phyloP scores from a whole-genome alignment of 2,888 invertebrate species.

The Ptychoptera albimana region DNA sequence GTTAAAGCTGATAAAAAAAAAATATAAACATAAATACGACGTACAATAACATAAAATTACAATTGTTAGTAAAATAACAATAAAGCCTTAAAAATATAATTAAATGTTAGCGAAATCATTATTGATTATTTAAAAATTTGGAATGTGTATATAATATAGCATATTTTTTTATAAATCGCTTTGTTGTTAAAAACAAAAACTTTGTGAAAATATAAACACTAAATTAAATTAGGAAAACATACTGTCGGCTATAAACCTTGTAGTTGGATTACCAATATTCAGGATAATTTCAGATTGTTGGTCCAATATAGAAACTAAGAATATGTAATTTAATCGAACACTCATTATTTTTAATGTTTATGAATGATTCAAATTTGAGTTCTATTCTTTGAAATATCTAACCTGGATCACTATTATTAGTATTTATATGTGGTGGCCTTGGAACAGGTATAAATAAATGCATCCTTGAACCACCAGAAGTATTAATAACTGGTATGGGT shows the following conservation, averaged over 20 bases:
- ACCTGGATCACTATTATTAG: neutral
- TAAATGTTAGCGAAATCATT: neutral
- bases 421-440: neutral
- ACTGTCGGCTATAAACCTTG: neutral
- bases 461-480: neutral
- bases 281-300: constrained; percentile 2
- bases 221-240: neutral
- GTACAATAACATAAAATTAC: too few relatives aligned
- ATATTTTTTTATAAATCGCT: neutral
- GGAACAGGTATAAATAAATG: neutral
- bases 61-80: neutral
- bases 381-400: constrained; percentile 3
- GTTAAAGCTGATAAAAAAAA: constrained; percentile 18
- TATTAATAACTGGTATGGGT: neutral
- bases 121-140: neutral
- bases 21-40: too few relatives aligned
- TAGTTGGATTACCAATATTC: constrained; percentile 4
- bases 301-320: neutral
- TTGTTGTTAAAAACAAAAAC: neutral
- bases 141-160: neutral
- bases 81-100: neutral
- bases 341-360: neutral
- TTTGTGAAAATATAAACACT: neutral
- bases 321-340: constrained; percentile 1
- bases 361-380: neutral